These are phyloP conservation scores for Alligator mississippiensis DNA, from an alignment of 2,113 vertebrate species.

Conservation along the genomic window DNA sequence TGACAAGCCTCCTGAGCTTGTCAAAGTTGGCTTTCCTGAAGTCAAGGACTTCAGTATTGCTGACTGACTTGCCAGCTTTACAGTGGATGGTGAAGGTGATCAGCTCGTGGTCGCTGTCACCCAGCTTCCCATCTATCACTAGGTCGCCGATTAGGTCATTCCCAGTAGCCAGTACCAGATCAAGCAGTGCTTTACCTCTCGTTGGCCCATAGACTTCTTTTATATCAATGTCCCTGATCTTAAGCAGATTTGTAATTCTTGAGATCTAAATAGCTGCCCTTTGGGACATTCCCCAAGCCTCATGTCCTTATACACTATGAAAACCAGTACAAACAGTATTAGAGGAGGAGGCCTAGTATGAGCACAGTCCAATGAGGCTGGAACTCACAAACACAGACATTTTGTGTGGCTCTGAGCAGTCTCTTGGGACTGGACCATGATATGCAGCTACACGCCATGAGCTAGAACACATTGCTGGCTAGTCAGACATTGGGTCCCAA, in stretches of 20 bases:
- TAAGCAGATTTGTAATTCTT: neutral
- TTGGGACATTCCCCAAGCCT: neutral
- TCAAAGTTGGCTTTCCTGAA: no score
- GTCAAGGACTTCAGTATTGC: no score
- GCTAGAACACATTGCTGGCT: neutral
- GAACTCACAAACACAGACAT: neutral
- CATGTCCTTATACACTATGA: neutral
- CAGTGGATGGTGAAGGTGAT: no score
- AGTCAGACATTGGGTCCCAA: rapidly evolving
- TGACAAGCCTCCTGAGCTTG: no score
- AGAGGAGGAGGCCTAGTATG: neutral
- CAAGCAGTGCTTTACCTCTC: no score
- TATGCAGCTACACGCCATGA: neutral
- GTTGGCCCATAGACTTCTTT: no score
- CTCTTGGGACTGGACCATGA: neutral
- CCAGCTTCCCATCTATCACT: no score
- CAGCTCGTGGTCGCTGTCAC: no score
- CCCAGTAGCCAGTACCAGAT: no score
- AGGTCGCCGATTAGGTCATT: no score
- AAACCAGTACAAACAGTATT: neutral
- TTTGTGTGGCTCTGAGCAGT: neutral
- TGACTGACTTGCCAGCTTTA: no score
- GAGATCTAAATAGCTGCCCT: neutral
- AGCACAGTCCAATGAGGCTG: neutral
- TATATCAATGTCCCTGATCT: neutral